Conservation (phyloP, 2,797 vertebrate species). For the Epinephelus coioides region DNA sequence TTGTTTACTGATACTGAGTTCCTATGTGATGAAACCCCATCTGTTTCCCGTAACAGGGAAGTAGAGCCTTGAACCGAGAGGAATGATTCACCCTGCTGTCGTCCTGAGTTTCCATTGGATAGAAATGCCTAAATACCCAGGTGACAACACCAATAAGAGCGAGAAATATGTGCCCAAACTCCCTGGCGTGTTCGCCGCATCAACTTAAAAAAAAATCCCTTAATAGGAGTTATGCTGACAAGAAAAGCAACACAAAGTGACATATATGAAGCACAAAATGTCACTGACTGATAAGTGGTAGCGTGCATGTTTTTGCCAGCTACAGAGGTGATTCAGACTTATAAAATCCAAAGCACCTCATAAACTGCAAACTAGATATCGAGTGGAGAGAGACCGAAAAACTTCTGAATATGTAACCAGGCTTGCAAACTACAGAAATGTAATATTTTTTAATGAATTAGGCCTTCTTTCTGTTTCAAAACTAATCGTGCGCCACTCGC, state of each 20-base stretch:
- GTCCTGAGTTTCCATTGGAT: constrained; percentile 69
- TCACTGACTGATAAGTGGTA: background rate
- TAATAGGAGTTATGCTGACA: background rate
- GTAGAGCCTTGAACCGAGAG: constrained; percentile 58
- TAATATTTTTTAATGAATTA: constrained; percentile 40
- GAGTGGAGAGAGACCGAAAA: background rate
- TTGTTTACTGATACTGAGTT: constrained; percentile 79
- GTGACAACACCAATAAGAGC: constrained; percentile 61
- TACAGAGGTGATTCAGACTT: constrained; percentile 31
- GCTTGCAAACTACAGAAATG: constrained; percentile 15
- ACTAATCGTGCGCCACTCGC: constrained; percentile 59
- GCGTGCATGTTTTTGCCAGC: constrained; percentile 25
- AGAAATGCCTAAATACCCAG: constrained; percentile 65
- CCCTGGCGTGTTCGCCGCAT: constrained; percentile 9
- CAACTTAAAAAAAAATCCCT: background rate
- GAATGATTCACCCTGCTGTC: constrained; percentile 74
- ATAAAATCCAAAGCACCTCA: constrained; percentile 30
- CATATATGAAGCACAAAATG: constrained; percentile 6
- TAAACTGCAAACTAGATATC: background rate
- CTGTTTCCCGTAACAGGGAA: constrained; percentile 79
- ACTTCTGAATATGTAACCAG: constrained; percentile 3
- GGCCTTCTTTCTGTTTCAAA: constrained; percentile 51
- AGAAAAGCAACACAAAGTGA: constrained; percentile 1
- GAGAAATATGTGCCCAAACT: constrained; percentile 37
- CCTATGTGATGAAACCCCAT: constrained; percentile 78